Conservation (phyloP, 2,888 invertebrate genomes). For the Anaspis maculata region DNA sequence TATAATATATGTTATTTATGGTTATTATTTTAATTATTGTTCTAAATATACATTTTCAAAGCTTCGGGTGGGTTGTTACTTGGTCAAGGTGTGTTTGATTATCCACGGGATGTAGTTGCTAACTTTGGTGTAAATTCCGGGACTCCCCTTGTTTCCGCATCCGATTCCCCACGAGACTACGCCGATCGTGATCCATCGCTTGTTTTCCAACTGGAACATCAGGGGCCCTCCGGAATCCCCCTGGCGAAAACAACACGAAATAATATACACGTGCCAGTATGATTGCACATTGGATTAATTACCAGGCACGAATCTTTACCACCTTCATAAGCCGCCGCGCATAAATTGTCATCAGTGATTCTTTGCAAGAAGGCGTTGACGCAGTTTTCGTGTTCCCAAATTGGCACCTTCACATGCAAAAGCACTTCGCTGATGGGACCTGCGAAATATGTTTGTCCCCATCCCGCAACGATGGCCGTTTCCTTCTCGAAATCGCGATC, state of each 20-base stretch:
- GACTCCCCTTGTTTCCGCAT: slow-evolving; percentile 67
- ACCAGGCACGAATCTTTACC: slow-evolving; percentile 81
- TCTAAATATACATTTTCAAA: slow-evolving; percentile 13
- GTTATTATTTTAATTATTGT: slow-evolving; percentile 15
- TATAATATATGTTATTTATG: slow-evolving; percentile 17
- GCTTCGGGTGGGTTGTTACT: slow-evolving; percentile 15
- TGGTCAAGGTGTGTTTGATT: slow-evolving; percentile 37
- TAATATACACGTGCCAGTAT: slow-evolving; percentile 4
- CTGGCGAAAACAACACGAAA: slow-evolving; percentile 39
- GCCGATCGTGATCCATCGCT: slow-evolving; percentile 70
- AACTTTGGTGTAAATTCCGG: slow-evolving; percentile 74
- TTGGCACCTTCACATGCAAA: slow-evolving; percentile 69
- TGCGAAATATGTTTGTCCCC: slow-evolving; percentile 68
- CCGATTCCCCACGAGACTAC: slow-evolving; percentile 81
- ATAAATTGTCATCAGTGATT: slow-evolving; percentile 61
- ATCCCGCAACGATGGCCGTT: slow-evolving; percentile 63
- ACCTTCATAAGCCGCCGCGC: slow-evolving; percentile 69
- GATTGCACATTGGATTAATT: slow-evolving; percentile 16
- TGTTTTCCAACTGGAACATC: slow-evolving; percentile 62
- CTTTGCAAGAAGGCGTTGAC: slow-evolving; percentile 52
- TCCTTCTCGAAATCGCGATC: slow-evolving; percentile 52
- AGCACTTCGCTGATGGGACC: slow-evolving; percentile 53
- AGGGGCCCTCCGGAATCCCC: slow-evolving; percentile 83
- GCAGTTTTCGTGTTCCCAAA: slow-evolving; percentile 67
- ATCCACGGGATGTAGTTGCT: slow-evolving; percentile 66